Conservation (phyloP, 2,797 vertebrate genomes). For the Pantherophis vulpinus region DNA sequence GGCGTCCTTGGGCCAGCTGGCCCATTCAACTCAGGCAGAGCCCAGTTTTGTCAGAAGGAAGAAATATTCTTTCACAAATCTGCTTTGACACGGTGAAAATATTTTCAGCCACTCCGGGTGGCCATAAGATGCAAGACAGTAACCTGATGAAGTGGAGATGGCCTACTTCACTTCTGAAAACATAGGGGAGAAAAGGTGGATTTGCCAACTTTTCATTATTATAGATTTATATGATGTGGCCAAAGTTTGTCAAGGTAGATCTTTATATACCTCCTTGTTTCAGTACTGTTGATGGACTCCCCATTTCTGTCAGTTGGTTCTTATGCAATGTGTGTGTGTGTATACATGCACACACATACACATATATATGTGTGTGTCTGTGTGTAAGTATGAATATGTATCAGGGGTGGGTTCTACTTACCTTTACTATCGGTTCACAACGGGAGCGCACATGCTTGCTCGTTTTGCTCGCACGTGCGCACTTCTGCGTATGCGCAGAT, state of each 20-base stretch:
- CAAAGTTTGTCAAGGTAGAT: slow-evolving; percentile 1
- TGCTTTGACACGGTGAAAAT: slow-evolving; percentile 71
- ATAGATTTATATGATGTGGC: slow-evolving; percentile 33
- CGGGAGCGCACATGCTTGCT: no score
- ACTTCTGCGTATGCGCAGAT: no score
- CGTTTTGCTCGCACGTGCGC: no score
- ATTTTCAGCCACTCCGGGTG: slow-evolving; percentile 69
- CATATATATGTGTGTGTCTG: no score
- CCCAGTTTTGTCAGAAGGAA: slow-evolving; percentile 68
- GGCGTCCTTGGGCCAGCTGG: slow-evolving; percentile 51
- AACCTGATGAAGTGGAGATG: slow-evolving; percentile 66
- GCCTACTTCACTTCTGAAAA: slow-evolving; percentile 65
- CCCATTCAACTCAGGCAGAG: slow-evolving; percentile 36
- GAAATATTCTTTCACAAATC: slow-evolving; percentile 71
- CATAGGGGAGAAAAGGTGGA: slow-evolving; percentile 50
- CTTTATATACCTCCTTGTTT: slow-evolving; percentile 57
- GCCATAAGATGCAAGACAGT: slow-evolving; percentile 70
- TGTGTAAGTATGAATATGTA: no score
- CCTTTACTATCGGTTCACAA: no score
- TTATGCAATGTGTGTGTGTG: slow-evolving; percentile 40
- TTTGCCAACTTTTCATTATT: slow-evolving; percentile 55
- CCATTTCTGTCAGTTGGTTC: slow-evolving; percentile 62
- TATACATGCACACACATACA: no score
- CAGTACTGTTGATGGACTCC: slow-evolving; percentile 63
- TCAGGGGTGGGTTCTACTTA: no score